Evolutionary conservation across 2,797 vertebrate species (phyloP).

Genomic region (Scleropages formosus): DNA sequence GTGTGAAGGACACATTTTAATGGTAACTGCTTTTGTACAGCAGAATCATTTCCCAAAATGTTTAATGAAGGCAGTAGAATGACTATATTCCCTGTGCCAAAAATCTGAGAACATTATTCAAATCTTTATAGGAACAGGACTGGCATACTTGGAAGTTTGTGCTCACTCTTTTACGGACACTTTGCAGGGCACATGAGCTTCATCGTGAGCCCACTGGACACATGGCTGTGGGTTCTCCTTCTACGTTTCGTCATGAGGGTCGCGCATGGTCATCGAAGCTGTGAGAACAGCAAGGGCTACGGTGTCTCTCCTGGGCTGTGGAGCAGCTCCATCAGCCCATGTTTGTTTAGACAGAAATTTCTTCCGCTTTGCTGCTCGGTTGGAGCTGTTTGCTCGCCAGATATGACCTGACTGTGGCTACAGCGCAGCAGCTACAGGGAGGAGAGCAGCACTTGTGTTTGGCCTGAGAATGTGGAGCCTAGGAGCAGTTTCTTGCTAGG

Average conservation of each 20-base stretch:
- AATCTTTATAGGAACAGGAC: too few species aligned
- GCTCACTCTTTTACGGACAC: neutral
- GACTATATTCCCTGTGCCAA: slow-evolving; percentile 39
- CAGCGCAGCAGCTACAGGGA: neutral
- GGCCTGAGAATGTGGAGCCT: neutral
- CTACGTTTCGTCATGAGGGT: slow-evolving; percentile 61
- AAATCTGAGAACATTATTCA: too few species aligned
- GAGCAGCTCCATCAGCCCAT: slow-evolving; percentile 44
- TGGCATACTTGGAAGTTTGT: too few species aligned
- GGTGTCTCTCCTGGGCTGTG: slow-evolving; percentile 40
- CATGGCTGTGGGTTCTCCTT: slow-evolving; percentile 54
- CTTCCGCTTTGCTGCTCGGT: slow-evolving; percentile 58
- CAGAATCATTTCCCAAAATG: slow-evolving; percentile 17
- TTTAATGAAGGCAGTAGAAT: too few species aligned
- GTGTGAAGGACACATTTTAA: slow-evolving; percentile 33
- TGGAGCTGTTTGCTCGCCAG: slow-evolving; percentile 50
- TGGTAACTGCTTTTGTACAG: slow-evolving; percentile 45
- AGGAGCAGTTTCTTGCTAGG: too few species aligned
- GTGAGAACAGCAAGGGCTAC: slow-evolving; percentile 41
- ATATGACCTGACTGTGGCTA: slow-evolving; percentile 36
- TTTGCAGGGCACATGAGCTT: slow-evolving; percentile 29
- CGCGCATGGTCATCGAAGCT: slow-evolving; percentile 64
- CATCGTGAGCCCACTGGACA: slow-evolving; percentile 41
- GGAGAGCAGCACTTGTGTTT: neutral
- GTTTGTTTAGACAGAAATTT: slow-evolving; percentile 62